Base-by-base conservation (phyloP, 2,797 vertebrate species). In the Cyprinodon diabolis region DNA sequence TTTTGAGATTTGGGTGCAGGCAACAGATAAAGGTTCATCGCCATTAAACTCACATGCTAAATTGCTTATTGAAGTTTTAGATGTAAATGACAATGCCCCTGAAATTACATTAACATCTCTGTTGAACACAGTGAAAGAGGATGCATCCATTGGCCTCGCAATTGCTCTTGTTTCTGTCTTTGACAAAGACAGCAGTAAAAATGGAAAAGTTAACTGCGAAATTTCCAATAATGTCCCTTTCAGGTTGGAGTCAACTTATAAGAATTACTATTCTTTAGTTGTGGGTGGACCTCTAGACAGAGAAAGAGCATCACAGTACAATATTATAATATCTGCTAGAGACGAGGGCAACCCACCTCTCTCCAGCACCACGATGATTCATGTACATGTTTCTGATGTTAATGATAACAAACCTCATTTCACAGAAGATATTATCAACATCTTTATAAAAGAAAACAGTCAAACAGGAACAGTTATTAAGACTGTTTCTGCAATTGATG, bases 81-180 rank as follows among this genome's bases (percentile, higher is more conserved):
- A 95, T 51, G 69, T 94, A 19, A 95, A 95, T 66, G 95, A 95
- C 72, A 93, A 94, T 25, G 74, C 79, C 0, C 93, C 93, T 23
- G 88, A 93, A 58, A 88, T 97, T 23, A 86, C 84, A 0, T 82
- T 98, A 2, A 97, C 94, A 0, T 96, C 95, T 4, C 68, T 97
- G 40, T 89, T 96, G 89, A 13, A 89, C 63, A 12, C 91, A 88
- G 66, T 82, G 0, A 88, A 74, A 68, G 84, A 91, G 1, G 90
- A 75, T 6, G 90, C 0, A 78, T 1, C 55, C 47, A 60, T 21
- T 45, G 96, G 95, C 23, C 97, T 96, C 0, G 95, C 96, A 0
- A 94, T 98, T 76, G 97, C 96, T 11, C 87, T 97, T 8, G 95
- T 98, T 72, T 96, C 96, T 0, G 94, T 98, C 9, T 92, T 87